Base-by-base conservation (phyloP, 2,797 vertebrate species). In the Trichosurus vulpecula region DNA sequence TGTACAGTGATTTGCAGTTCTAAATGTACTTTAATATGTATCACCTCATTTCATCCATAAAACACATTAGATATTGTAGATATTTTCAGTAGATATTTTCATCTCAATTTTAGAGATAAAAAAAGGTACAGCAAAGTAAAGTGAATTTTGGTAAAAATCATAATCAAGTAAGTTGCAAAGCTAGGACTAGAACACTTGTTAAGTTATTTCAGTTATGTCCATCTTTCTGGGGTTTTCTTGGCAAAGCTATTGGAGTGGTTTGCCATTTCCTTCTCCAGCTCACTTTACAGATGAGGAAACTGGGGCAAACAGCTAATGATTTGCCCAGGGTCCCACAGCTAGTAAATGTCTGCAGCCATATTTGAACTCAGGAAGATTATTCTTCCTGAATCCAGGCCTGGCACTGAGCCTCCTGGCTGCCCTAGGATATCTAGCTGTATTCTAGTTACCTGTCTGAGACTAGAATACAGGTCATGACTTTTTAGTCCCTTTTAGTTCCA, bases 1-100 rank as follows among this genome's bases (percentile, higher is more conserved):
- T 58, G 92, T 35, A 90, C 19, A 74, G 47, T 74, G 56, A 31
- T 35, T 93, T 74, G 35, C 56, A 27, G 27, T 94, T 92, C 95
- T 87, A 93, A 95, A 91, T 66, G 92, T 66, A 96, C 19, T 92
- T 96, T 90, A 91, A 92, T 14, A 93, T 47, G 25, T 12, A 57
- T 57, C 56, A 57, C 29, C 9, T 57, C 56, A 41, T 87, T 92
- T 92, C 81, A n/a, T 22, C 90, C 4, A 66, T 92, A 94, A 54
- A 90, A 92, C 35, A 66, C 54, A 16, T 52, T n/a, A n/a, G n/a
- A n/a, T n/a, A n/a, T n/a, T n/a, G n/a, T n/a, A n/a, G n/a, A n/a
- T n/a, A n/a, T n/a, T n/a, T n/a, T n/a, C n/a, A 35, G 53, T 91
- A 94, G n/a, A 29, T 35, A 91, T 87, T 54, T 81, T 9, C 54